Evolutionary conservation across 2,888 invertebrate genomes (phyloP), one percentile per base, ranked within the genome.

Genomic region (Drepanosiphum platanoidis): DNA sequence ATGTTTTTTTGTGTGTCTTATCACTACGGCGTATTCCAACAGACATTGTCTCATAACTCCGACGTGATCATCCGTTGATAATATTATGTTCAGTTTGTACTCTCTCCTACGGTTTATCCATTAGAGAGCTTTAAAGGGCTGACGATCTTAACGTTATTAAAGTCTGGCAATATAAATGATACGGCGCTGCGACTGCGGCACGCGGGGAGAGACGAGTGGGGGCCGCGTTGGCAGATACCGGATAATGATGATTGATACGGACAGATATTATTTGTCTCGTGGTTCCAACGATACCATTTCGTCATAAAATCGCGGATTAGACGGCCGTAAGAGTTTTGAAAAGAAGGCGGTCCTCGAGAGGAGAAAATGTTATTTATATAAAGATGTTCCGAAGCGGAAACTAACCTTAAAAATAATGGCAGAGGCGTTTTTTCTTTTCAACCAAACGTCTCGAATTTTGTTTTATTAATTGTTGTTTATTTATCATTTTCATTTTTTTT

Each of bases 191-290:
- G 15, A 22, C 22, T 13, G 36, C 1, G 58, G 15, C 11, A 8
- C 1, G 18, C n/a, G 71, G 1, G 39, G 7, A 13, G 7, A 13
- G 32, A 46, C 18, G 34, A 34, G 4, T 13, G 11, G 52, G 61
- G n/a, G 36, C 30, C 68, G 36, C 36, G 75, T 68, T 68, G 68
- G 84, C 84, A 84, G 36, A 52, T 68, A 77, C 52, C 36, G 68
- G 75, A 52, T 77, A 84, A 84, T 84, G 84, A 84, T 84, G 84
- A 84, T 84, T 84, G 84, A 84, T 84, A 77, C 36, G 70, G 84
- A 84, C 84, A 68, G 84, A 84, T 77, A 84, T 84, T 84, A 84
- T 84, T 84, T 84, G 84, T 84, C 84, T 68, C 75, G 9, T 34
- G 75, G 30, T 77, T 32, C 52, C 84, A 11, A 77, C 83, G 66